Evolutionary conservation across 2,797 vertebrate genomes (phyloP).

Genomic region (Leptoclinus maculatus): DNA sequence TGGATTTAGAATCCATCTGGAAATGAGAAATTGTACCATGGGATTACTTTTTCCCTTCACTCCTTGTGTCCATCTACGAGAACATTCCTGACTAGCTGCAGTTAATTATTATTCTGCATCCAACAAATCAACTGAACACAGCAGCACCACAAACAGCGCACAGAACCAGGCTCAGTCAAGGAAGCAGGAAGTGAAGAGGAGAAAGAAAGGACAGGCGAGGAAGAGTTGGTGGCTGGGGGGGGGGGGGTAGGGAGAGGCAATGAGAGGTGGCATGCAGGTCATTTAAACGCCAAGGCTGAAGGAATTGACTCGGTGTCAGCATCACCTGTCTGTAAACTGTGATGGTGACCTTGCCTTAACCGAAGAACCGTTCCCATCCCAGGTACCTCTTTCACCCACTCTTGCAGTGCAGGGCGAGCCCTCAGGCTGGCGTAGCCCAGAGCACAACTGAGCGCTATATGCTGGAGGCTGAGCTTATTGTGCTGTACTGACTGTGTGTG

Average conservation of each 20-base stretch:
- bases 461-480: conserved; percentile 38
- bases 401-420: conserved; percentile 23
- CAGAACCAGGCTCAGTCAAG: conserved; percentile 62
- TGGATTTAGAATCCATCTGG: conserved; percentile 22
- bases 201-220: conserved; percentile 65
- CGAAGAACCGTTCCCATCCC: conserved; percentile 60
- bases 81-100: conserved; percentile 63
- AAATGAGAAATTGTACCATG: background rate
- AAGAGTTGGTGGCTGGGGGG: conserved; percentile 35
- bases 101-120: conserved; percentile 42
- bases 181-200: conserved; percentile 59
- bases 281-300: conserved; percentile 93
- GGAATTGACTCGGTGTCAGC: conserved; percentile 76
- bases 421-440: conserved; percentile 36
- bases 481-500: conserved; percentile 6
- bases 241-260: conserved; percentile 50
- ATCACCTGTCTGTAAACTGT: conserved; percentile 73
- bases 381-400: conserved; percentile 36
- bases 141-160: conserved; percentile 65
- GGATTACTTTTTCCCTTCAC: background rate
- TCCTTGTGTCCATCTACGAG: conserved; percentile 44
- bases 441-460: conserved; percentile 33
- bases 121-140: conserved; percentile 60
- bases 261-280: conserved; percentile 86
- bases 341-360: conserved; percentile 68